Evolutionary conservation across 2,113 vertebrate genomes (phyloP), one percentile per base, ranked within the genome.

Genomic region (Leptosomus discolor): DNA sequence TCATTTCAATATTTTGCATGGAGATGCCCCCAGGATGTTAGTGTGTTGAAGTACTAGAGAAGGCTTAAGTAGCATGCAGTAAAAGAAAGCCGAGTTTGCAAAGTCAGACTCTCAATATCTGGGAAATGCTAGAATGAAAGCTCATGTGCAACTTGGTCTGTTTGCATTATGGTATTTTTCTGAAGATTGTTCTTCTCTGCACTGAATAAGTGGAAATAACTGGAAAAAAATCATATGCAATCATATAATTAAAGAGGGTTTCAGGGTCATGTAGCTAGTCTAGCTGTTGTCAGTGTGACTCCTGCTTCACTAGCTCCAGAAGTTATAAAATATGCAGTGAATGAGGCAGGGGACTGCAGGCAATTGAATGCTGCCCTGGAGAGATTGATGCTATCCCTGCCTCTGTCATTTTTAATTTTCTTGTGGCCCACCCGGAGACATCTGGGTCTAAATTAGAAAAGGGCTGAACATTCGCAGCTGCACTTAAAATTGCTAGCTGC

Each of bases 391-490:
- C 36, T 92, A 18, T 88, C 88, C 84, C 63, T 77, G 53, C 46
- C 63, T 85, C 81, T 85, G 95, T 90, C 92, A 85, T 85, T 93
- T 82, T 79, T 79, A 45, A 80, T 96, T 94, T 93, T 86, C 75
- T 67, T 93, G 54, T 37, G 46, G 82, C 88, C 87, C 92, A 74
- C 7, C 0, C 5, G 88, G 67, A 96, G 94, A 84, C 88, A 93
- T 92, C 54, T 90, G 85, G 50, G 82, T 76, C 94, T 93, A 61
- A 92, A 92, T 88, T 90, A 90, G 90, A 92, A 85, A 83, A 92
- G 61, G 54, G 57, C 43, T 88, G 77, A 95, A 57, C 50, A 26
- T 79, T 88, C 67, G 80, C 96, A 94, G 90, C 95, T 94, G 90
- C 95, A 86, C 32, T 88, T 88, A 86, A 93, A 94, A 77, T 77